phyloP scores from a whole-genome alignment of 1,140 invertebrate genomes.

The Goniozus legneri region DNA sequence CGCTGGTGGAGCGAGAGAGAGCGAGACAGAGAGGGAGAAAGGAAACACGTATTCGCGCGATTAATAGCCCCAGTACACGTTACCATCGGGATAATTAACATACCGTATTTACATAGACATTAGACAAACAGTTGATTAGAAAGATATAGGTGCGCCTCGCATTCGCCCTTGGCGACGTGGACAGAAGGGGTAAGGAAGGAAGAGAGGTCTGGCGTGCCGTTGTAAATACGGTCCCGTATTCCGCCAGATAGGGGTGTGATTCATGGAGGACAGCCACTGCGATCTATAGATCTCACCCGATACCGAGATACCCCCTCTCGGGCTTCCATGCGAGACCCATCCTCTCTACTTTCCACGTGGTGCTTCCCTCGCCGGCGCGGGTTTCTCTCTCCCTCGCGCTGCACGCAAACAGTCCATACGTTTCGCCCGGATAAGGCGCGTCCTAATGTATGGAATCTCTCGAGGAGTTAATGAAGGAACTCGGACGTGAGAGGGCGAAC shows the following conservation, averaged over 20 bases:
- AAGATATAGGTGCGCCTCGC: slow-evolving; percentile 31
- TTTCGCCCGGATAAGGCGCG: slow-evolving; percentile 39
- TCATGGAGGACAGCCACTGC: slow-evolving; percentile 39
- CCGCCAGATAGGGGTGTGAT: slow-evolving; percentile 40
- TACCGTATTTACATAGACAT: slow-evolving; percentile 41
- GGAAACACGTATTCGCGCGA: slow-evolving; percentile 28
- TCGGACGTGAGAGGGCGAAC: too few relatives aligned
- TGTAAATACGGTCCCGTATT: slow-evolving; percentile 39
- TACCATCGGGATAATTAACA: slow-evolving; percentile 38
- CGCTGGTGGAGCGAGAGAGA: not conserved
- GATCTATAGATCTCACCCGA: slow-evolving; percentile 41
- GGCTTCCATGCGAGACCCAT: too few relatives aligned
- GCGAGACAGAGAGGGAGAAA: slow-evolving; percentile 10
- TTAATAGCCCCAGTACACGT: slow-evolving; percentile 34
- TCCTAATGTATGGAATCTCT: slow-evolving; percentile 40
- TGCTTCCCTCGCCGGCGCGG: too few relatives aligned
- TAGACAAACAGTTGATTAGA: slow-evolving; percentile 40
- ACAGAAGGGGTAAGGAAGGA: slow-evolving; percentile 7
- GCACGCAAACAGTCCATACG: slow-evolving; percentile 45
- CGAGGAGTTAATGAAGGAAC: too few relatives aligned
- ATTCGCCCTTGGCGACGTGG: not conserved
- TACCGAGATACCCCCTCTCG: slow-evolving; percentile 43
- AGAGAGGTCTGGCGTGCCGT: slow-evolving; percentile 35
- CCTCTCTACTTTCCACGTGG: too few relatives aligned
- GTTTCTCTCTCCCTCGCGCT: too few relatives aligned